A percentile compares a stretch with the other conserved stretches of the same genome.
Conservation (phyloP, 2,888 invertebrate genomes). For the Hirtodrosophila histrioides region DNA sequence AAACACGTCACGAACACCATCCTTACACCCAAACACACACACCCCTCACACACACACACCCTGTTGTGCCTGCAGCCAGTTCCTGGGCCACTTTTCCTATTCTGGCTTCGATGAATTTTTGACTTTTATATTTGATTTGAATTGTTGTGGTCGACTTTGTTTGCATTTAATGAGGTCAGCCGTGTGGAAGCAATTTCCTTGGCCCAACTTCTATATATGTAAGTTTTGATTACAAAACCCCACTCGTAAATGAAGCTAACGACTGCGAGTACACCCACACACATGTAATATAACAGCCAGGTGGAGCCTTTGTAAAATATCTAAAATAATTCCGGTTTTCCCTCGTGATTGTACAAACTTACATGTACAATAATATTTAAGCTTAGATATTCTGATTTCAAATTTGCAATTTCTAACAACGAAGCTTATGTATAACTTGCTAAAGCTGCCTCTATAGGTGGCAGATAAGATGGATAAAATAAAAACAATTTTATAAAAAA, state of each 20-base stretch:
- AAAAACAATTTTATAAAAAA: too few species aligned
- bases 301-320: not conserved
- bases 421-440: too few species aligned
- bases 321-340: too few species aligned
- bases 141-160: conserved; percentile 72
- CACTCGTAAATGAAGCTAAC: conserved; percentile 17
- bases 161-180: conserved; percentile 74
- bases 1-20: conserved; percentile 45
- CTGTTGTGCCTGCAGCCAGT: conserved; percentile 11
- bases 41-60: not conserved
- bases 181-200: conserved; percentile 67
- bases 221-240: conserved; percentile 44
- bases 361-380: too few species aligned
- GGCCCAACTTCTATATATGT: conserved; percentile 43
- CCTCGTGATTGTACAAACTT: too few species aligned
- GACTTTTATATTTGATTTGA: conserved; percentile 78
- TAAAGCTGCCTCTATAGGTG: too few species aligned
- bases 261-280: not conserved
- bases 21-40: conserved; percentile 9
- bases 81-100: conserved; percentile 14
- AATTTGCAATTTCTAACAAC: too few species aligned
- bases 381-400: too few species aligned
- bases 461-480: too few species aligned
- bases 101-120: conserved; percentile 74
- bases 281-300: not conserved